Conservation (phyloP, 2,113 vertebrate genomes). For the Myiopsitta monachus region DNA sequence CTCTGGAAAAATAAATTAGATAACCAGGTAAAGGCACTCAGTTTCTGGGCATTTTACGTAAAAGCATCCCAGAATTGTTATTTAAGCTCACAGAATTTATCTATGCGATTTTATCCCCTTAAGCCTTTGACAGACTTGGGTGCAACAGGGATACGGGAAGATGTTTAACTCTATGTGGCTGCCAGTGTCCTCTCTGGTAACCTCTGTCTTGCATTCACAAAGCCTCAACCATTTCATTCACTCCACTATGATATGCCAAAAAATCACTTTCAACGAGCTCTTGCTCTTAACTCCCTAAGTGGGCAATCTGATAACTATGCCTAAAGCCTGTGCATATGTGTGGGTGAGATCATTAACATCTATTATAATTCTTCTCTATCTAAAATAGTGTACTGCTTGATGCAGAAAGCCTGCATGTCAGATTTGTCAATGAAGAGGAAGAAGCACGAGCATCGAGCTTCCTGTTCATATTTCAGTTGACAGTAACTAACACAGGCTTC, state of each 20-base stretch:
- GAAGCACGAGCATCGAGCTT: background rate
- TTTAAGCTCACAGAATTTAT: background rate
- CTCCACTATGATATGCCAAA: background rate
- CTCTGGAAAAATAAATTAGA: background rate
- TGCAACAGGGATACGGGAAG: background rate
- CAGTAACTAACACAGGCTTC: background rate
- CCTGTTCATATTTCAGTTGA: background rate
- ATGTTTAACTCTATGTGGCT: background rate
- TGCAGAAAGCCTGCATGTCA: background rate
- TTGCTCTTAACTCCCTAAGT: background rate
- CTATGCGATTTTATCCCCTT: background rate
- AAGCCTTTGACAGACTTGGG: background rate
- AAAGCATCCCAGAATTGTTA: background rate
- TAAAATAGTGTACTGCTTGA: conserved; percentile 1
- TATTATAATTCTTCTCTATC: background rate
- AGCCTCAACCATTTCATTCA: background rate
- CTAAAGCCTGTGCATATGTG: background rate
- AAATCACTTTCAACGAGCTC: background rate
- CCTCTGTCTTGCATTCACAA: background rate
- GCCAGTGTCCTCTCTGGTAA: background rate
- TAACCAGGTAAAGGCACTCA: background rate
- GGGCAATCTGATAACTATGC: background rate
- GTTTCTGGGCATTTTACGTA: background rate
- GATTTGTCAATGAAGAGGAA: conserved; percentile 48
- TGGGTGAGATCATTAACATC: conserved; percentile 29